Percentiles rank a stretch among this genome's conserved stretches.
phyloP scores from a whole-genome alignment of 2,113 vertebrate species.

The Triplophysa rosa region DNA sequence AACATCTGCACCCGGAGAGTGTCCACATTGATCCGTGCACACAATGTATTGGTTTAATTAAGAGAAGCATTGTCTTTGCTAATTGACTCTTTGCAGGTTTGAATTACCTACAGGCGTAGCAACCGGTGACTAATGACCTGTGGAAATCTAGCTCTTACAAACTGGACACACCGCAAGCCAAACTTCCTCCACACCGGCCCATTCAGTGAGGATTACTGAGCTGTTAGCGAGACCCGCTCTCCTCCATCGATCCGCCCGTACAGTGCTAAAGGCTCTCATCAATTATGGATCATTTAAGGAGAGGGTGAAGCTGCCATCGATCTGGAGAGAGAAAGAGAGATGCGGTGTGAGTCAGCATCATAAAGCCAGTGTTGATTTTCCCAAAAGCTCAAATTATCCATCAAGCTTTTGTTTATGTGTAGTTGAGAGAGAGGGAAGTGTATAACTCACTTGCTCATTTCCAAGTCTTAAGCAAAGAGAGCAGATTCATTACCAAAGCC shows the following conservation, averaged over 20 bases:
- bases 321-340: conserved; percentile 29
- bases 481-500: conserved; percentile 4
- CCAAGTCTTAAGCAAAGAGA: conserved; percentile 13
- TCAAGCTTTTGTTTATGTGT: conserved; percentile 24
- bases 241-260: conserved; percentile 65
- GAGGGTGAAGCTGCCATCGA: conserved; percentile 38
- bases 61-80: conserved; percentile 52
- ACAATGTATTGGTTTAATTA: conserved; percentile 66
- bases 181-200: conserved; percentile 14
- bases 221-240: conserved; percentile 53
- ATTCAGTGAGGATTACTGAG: conserved; percentile 25
- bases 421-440: not conserved
- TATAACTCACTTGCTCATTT: conserved; percentile 30
- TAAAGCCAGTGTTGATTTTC: conserved; percentile 17
- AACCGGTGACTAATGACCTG: conserved; percentile 61
- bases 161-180: conserved; percentile 28
- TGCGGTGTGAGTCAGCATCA: conserved; percentile 1
- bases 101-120: conserved; percentile 62
- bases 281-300: conserved; percentile 73
- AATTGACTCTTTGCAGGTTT: conserved; percentile 59
- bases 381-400: conserved; percentile 25
- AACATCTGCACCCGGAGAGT: not conserved
- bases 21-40: conserved; percentile 12
- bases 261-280: conserved; percentile 71
- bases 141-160: conserved; percentile 59